Evolutionary conservation across 2,888 invertebrate species (phyloP), one percentile per base, ranked within the genome.

Genomic region (Hemistola chrysoprasaria): DNA sequence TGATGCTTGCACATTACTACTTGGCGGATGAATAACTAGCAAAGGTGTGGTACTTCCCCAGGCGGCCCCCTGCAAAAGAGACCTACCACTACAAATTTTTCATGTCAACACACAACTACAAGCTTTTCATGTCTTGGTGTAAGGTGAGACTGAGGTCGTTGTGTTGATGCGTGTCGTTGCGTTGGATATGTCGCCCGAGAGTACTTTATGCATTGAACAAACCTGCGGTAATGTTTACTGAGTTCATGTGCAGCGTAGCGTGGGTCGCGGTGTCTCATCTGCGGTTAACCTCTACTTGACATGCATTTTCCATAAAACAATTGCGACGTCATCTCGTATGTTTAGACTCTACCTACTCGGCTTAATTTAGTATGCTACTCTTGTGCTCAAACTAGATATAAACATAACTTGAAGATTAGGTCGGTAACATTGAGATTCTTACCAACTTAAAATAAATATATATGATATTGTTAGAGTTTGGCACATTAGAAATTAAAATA

Each of bases 121-220:
- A 60, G 55, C 62, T 64, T 70, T 71, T 68, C 59, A 65, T 59
- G 64, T 65, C 62, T 39, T 56, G 55, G 57, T 64, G 59, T 70
- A 67, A 58, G 58, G 53, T 57, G 57, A 54, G 61, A 60, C 58
- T 57, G 62, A 52, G 53, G 52, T 52, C 43, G 51, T 51, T 55
- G 50, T 60, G 67, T 71, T 73, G 73, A 73, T 71, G 71, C 69
- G 64, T 73, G 66, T 59, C 62, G 64, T 63, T 59, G 64, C 56
- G 62, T 50, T 53, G 57, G 55, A 59, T 31, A 29, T 55, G 59
- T 52, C 59, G 52, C 57, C 44, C 47, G 51, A 69, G 70, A 65
- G 71, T 62, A 60, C 72, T 73, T 39, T 62, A 63, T 50, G 60
- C 62, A 71, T 68, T 69, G 59, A 68, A 46, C 41, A 54, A 46